These are phyloP conservation scores for Pandion haliaetus DNA, from an alignment of 2,113 vertebrate genomes.

Conservation along the genomic window DNA sequence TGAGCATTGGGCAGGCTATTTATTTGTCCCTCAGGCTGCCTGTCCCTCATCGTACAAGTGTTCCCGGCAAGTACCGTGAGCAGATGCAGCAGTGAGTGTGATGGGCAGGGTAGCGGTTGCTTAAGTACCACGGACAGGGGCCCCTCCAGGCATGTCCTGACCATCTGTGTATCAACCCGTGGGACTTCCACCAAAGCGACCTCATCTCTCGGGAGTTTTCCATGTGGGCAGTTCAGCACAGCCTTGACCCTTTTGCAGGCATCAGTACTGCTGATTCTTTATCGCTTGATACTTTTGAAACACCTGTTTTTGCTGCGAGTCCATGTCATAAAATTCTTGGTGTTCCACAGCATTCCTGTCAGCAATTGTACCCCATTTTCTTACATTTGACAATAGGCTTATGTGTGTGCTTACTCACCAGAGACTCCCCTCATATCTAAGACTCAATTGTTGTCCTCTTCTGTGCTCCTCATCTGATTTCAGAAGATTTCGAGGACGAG, in stretches of 20 bases:
- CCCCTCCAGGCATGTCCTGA: rapidly evolving
- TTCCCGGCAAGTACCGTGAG: background rate
- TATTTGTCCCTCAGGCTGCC: background rate
- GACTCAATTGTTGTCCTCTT: background rate
- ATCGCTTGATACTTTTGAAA: background rate
- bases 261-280: background rate
- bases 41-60: background rate
- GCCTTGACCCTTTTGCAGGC: background rate
- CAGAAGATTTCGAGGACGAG: background rate
- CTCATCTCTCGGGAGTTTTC: background rate
- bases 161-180: background rate
- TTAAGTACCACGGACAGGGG: slow-evolving; percentile 52
- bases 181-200: background rate
- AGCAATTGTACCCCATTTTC: background rate
- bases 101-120: background rate
- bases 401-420: background rate
- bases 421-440: background rate
- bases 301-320: background rate
- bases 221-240: background rate
- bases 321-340: background rate
- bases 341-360: background rate
- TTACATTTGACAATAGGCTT: background rate
- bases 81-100: background rate
- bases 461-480: rapidly evolving
- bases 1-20: background rate